phyloP scores from a whole-genome alignment of 2,113 vertebrate species.

The Trachemys scripta region DNA sequence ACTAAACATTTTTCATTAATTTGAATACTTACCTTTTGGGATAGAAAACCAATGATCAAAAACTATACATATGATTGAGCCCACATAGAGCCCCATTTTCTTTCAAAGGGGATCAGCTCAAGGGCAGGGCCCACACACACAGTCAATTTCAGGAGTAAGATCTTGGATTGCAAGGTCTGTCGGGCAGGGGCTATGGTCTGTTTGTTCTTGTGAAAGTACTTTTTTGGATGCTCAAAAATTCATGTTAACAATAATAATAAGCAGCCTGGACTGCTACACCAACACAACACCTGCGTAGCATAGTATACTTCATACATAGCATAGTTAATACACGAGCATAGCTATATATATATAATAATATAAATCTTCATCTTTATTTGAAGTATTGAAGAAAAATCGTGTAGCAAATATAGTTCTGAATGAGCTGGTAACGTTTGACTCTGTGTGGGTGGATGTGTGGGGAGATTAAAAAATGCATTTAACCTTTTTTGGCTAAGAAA shows the following conservation, averaged over 20 bases:
- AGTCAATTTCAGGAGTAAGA: neutral
- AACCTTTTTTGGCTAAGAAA: neutral
- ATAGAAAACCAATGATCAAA: neutral
- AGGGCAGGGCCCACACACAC: no score
- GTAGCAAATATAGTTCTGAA: neutral
- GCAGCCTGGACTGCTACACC: neutral
- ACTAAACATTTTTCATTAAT: neutral
- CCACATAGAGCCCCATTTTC: neutral
- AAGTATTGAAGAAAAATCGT: neutral
- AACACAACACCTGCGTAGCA: neutral
- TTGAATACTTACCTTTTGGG: neutral
- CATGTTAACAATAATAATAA: neutral
- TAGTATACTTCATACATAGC: neutral
- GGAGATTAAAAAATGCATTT: neutral
- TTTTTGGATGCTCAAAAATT: neutral
- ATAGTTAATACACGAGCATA: neutral
- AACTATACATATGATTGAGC: neutral
- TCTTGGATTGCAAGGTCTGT: neutral
- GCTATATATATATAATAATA: no score
- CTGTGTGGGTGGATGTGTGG: neutral
- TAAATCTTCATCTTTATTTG: neutral
- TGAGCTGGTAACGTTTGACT: neutral
- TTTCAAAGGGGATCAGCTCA: accelerated
- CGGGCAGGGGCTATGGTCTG: neutral
- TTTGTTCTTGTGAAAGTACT: neutral